Conservation (phyloP, 2,888 invertebrate species). For the Steinernema scapterisci region DNA sequence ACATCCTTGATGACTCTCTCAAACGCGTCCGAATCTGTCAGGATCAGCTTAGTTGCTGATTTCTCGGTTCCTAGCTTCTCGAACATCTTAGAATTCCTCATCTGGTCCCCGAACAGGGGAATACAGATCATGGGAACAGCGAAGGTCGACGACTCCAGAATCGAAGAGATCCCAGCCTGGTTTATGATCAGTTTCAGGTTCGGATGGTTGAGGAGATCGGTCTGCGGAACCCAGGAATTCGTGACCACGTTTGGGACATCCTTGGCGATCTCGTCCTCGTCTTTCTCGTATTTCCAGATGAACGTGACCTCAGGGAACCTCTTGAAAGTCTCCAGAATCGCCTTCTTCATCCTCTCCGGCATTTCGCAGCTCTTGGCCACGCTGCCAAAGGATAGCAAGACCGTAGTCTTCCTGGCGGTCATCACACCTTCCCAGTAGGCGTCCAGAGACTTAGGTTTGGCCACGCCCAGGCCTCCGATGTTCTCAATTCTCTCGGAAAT, state of each 20-base stretch:
- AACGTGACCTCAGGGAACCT: conserved; percentile 40
- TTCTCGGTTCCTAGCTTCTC: conserved; percentile 35
- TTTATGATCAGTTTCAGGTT: conserved; percentile 32
- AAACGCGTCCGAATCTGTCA: conserved; percentile 36
- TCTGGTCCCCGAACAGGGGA: conserved; percentile 40
- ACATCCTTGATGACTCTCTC: conserved; percentile 38
- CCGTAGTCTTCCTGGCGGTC: conserved; percentile 15
- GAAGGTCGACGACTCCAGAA: conserved; percentile 35
- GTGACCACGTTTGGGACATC: conserved; percentile 33
- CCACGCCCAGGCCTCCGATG: conserved; percentile 32
- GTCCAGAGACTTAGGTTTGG: conserved; percentile 34
- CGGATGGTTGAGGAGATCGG: conserved; percentile 36
- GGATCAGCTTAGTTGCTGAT: conserved; percentile 42
- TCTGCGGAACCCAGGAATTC: conserved; percentile 39
- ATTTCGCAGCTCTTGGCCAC: conserved; percentile 14
- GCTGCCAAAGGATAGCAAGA: conserved; percentile 32
- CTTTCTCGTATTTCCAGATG: conserved; percentile 42
- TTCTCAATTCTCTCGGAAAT: conserved; percentile 40
- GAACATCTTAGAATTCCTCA: conserved; percentile 33
- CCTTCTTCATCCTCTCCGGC: conserved; percentile 5
- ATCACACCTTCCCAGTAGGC: not conserved
- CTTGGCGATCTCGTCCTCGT: conserved; percentile 36
- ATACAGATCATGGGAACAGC: conserved; percentile 45
- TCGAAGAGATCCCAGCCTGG: conserved; percentile 36
- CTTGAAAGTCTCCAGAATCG: not conserved